Evolutionary conservation across 2,888 invertebrate species (phyloP), one percentile per base, ranked within the genome.

Genomic region (Machimus atricapillus): DNA sequence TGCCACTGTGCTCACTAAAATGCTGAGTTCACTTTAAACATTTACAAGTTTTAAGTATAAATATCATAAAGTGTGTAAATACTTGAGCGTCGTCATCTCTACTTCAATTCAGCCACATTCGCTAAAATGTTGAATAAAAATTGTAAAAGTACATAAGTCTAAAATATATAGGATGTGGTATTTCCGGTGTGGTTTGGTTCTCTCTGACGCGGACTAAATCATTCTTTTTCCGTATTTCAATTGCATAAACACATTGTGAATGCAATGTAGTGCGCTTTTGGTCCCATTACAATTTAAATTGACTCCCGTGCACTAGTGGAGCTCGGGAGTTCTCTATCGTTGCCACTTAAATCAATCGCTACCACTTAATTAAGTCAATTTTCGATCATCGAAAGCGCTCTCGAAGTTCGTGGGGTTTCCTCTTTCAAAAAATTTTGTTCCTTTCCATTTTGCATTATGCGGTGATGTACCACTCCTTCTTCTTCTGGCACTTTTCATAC

Each of bases 401-500:
- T 19, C 19, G 76, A 19, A 37, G 7, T 76, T 12, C 12, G 31
- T 34, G n/a, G 12, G 34, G 37, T 8, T 19, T 76, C 7, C 37
- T 1, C 2, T 76, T 9, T n/a, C 5, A 9, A 76, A 76, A 76
- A 76, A 16, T 4, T 23, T 40, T 23, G 2, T 4, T n/a, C 43
- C 40, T 78, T 14, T 40, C 31, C 56, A 14, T 56, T 7, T 81
- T 52, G 77, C 79, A 87, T 90, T 91, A 96, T 94, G 95, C 95
- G 88, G 95, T 95, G 88, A 95, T 95, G 89, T 94, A 94, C 91
- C 94, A 95, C 89, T 96, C 95, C 88, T 91, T 91, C 79, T 86
- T 85, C 46, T 95, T 93, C 90, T 95, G 94, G 91, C 96, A 96
- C 91, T 96, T 97, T 93, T 97, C 96, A 89, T 95, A 94, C 90